These are phyloP conservation scores for Serinus canaria DNA, from an alignment of 2,113 vertebrate genomes.

Conservation along the genomic window DNA sequence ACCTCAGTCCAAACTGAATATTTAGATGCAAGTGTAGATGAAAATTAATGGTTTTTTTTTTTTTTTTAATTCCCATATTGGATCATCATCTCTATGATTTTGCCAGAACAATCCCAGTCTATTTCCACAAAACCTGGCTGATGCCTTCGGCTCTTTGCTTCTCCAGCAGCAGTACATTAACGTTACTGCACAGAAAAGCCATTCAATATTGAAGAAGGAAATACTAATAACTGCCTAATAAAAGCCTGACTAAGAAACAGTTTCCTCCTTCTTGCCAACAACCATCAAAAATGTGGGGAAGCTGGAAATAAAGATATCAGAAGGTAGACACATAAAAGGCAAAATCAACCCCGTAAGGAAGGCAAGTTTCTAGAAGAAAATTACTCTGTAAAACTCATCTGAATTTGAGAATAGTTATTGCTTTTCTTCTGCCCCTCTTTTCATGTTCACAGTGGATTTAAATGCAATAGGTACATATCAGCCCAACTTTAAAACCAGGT, in stretches of 20 bases:
- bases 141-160: not conserved
- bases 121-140: not conserved
- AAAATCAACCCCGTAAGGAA: conserved; percentile 25
- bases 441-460: not conserved
- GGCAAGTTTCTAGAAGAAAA: conserved; percentile 29
- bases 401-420: not conserved
- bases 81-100: not conserved
- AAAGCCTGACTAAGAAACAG: conserved; percentile 36
- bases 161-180: not conserved
- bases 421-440: not conserved
- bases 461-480: not conserved
- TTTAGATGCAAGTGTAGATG: not conserved
- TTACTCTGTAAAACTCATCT: conserved; percentile 26
- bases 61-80: not conserved
- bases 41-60: accelerated
- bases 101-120: not conserved
- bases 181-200: not conserved
- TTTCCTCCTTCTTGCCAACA: conserved; percentile 28
- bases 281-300: not conserved
- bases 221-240: conserved; percentile 37
- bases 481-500: not conserved
- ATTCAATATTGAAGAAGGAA: not conserved
- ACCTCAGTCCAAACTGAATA: not conserved
- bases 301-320: conserved; percentile 38
- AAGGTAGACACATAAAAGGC: not conserved